A percentile compares a stretch with the other conserved stretches of the same genome.
These are phyloP conservation scores for Pristionchus pacificus DNA, from an alignment of 1,140 invertebrate genomes.

Conservation along the genomic window DNA sequence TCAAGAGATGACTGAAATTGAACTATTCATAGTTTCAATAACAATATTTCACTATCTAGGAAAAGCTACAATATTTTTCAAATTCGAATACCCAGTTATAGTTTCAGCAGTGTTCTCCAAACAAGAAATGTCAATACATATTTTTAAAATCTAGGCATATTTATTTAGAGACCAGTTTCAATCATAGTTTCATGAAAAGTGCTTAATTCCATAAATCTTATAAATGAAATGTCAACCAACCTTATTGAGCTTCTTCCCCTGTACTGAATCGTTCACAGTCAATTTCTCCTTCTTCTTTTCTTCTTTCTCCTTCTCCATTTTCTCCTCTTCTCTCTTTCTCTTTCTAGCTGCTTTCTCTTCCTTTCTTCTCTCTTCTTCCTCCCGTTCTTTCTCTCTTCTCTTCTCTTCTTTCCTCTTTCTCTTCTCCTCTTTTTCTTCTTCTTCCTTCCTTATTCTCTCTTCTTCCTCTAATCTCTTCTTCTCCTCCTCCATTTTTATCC, in stretches of 20 bases:
- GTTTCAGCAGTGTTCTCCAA: too few species aligned
- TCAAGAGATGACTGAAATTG: too few species aligned
- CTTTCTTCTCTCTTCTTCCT: neutral
- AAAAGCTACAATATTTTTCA: too few species aligned
- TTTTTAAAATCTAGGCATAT: too few species aligned
- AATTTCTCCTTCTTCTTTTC: neutral
- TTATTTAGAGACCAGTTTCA: too few species aligned
- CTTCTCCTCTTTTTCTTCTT: constrained; percentile 25
- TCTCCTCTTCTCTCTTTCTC: neutral
- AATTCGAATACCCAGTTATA: too few species aligned
- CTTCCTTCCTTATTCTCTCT: neutral
- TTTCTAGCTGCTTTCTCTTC: neutral
- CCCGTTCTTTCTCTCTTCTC: neutral
- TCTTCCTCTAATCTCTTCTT: neutral
- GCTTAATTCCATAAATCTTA: too few species aligned
- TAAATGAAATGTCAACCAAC: too few species aligned
- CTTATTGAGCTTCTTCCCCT: neutral
- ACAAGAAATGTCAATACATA: too few species aligned
- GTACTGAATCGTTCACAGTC: neutral
- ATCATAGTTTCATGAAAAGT: too few species aligned
- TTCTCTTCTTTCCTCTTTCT: constrained; percentile 10
- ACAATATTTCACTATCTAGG: too few species aligned
- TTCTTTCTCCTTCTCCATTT: neutral
- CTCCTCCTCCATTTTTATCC: neutral
- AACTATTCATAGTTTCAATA: too few species aligned